Conservation (phyloP, 2,797 vertebrate species). For the Amazona ochrocephala region DNA sequence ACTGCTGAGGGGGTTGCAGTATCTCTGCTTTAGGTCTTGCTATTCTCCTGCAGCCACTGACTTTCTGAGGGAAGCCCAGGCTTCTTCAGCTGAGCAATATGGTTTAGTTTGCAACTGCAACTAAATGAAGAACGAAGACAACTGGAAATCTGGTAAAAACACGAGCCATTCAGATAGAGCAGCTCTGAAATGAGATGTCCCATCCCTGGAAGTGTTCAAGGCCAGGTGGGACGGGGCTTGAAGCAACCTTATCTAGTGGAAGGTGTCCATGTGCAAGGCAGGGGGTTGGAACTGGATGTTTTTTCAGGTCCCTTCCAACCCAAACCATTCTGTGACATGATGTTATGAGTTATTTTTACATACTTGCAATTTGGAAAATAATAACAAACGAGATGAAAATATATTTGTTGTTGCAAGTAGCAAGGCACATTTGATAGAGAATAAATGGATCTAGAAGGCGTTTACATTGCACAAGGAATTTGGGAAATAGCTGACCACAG, state of each 20-base stretch:
- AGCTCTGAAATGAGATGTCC: neutral
- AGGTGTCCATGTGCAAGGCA: neutral
- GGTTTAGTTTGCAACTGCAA: neutral
- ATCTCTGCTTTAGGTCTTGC: neutral
- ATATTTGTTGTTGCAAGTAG: neutral
- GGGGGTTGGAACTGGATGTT: neutral
- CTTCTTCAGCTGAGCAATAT: neutral
- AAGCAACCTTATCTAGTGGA: neutral
- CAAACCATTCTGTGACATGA: neutral
- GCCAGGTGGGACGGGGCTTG: neutral
- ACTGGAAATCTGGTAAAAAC: neutral
- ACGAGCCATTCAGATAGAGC: neutral
- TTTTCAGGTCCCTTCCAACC: neutral
- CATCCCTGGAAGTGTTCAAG: neutral
- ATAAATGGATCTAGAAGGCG: neutral
- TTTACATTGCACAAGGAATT: neutral
- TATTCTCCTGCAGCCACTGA: neutral
- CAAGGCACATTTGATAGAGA: neutral
- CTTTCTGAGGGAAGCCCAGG: neutral
- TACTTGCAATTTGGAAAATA: neutral
- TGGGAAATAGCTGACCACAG: conserved; percentile 1
- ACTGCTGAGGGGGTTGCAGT: neutral
- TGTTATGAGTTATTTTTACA: neutral
- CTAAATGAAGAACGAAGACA: neutral
- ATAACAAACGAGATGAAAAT: neutral